These are phyloP conservation scores for Ariolimax columbianus DNA, from an alignment of 2,888 invertebrate species.

Conservation along the genomic window DNA sequence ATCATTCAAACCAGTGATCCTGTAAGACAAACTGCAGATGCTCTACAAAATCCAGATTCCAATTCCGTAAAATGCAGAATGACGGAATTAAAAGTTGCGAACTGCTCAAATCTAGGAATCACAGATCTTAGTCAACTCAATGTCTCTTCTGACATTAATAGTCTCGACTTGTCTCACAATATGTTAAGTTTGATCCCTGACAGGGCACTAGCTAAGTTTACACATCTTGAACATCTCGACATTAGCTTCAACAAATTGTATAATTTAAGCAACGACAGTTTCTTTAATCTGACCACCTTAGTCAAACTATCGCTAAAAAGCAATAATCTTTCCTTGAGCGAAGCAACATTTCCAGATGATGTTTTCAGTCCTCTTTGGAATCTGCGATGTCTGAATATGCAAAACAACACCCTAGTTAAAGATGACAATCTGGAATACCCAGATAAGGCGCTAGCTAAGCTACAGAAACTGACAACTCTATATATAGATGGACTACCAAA, in stretches of 20 bases:
- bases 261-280: background rate
- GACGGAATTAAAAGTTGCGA: background rate
- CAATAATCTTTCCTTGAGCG: slow-evolving; percentile 5
- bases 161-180: slow-evolving; percentile 21
- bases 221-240: background rate
- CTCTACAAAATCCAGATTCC: background rate
- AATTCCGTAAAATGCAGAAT: background rate
- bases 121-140: background rate
- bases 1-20: background rate
- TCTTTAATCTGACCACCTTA: background rate
- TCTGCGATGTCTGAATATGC: background rate
- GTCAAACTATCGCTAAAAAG: background rate
- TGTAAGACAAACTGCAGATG: background rate
- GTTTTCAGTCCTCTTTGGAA: slow-evolving; percentile 31
- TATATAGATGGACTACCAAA: slow-evolving; percentile 44
- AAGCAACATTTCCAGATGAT: background rate
- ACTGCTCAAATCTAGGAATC: background rate
- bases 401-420: slow-evolving; percentile 17
- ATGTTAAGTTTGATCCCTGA: background rate
- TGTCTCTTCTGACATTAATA: background rate
- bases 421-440: slow-evolving; percentile 37
- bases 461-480: slow-evolving; percentile 27
- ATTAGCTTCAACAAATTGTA: background rate
- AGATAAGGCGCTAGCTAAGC: slow-evolving; percentile 33
- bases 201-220: background rate